Evolutionary conservation across 2,888 invertebrate species (phyloP).

Genomic region (Cosmorhoe ocellata): DNA sequence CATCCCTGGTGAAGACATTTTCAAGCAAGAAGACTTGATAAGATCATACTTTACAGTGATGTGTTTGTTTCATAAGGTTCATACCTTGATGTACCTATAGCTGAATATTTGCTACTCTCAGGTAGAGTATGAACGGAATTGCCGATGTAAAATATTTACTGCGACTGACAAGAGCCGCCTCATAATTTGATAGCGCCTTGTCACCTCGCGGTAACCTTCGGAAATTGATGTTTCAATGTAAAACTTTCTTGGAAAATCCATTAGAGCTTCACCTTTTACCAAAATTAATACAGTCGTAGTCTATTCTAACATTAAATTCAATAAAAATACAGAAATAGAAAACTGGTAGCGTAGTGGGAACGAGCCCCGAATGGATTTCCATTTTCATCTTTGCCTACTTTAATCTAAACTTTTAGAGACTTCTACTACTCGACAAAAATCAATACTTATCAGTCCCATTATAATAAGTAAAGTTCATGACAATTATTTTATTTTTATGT

Average conservation of each 20-base stretch:
- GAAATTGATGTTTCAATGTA: constrained; percentile 14
- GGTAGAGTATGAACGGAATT: constrained; percentile 3
- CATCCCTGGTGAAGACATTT: no score
- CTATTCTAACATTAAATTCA: background rate
- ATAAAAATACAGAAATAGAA: no score
- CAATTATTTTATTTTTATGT: no score
- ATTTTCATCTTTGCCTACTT: no score
- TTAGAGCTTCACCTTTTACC: background rate
- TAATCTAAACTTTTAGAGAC: no score
- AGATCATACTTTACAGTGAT: no score
- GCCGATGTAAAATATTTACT: constrained; percentile 38
- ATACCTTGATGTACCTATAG: background rate
- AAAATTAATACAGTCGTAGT: background rate
- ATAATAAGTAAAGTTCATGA: no score
- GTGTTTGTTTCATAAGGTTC: background rate
- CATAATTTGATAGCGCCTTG: constrained; percentile 43
- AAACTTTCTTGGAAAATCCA: background rate
- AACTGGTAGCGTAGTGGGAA: no score
- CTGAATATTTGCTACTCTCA: background rate
- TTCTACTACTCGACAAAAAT: no score
- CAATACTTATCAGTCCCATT: no score
- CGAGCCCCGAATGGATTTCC: no score
- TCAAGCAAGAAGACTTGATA: no score
- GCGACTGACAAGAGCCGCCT: constrained; percentile 29
- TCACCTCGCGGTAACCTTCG: constrained; percentile 39